Conservation (phyloP, 2,797 vertebrate genomes). For the Enteromius trimaculatus region DNA sequence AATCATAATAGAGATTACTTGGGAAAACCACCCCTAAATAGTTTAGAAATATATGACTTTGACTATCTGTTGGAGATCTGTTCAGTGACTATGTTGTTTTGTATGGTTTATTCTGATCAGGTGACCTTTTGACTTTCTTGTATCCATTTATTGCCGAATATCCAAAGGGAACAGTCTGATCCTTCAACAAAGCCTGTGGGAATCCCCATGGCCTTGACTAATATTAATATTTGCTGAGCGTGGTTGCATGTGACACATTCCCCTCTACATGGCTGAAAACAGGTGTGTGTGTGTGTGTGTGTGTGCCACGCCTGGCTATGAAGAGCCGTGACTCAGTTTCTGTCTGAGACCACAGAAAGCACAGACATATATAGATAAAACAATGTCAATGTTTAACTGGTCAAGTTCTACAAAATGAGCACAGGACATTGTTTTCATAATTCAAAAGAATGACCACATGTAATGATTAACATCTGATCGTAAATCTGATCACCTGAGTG, state of each 20-base stretch:
- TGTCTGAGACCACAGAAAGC: slow-evolving; percentile 31
- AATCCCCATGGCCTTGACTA: slow-evolving; percentile 31
- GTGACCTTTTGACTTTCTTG: not conserved
- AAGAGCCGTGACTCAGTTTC: slow-evolving; percentile 66
- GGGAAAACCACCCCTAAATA: not conserved
- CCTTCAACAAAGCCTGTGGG: slow-evolving; percentile 16
- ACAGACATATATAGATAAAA: slow-evolving; percentile 57
- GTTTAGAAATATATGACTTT: not conserved
- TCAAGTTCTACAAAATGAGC: slow-evolving; percentile 30
- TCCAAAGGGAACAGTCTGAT: slow-evolving; percentile 11
- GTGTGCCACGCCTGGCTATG: slow-evolving; percentile 44
- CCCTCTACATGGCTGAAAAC: slow-evolving; percentile 41
- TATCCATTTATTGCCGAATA: not conserved
- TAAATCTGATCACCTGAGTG: not conserved
- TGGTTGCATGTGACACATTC: slow-evolving; percentile 48
- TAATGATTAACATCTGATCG: slow-evolving; percentile 60
- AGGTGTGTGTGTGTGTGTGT: slow-evolving; percentile 51
- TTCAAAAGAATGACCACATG: slow-evolving; percentile 51
- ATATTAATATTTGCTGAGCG: slow-evolving; percentile 40
- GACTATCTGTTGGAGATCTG: not conserved
- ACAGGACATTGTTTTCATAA: slow-evolving; percentile 63
- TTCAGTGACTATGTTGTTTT: not conserved
- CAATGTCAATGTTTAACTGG: slow-evolving; percentile 77
- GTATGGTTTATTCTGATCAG: not conserved
- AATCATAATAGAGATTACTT: not conserved